These are phyloP conservation scores for Amphipoea lucens DNA, from an alignment of 2,888 invertebrate species.

Conservation along the genomic window DNA sequence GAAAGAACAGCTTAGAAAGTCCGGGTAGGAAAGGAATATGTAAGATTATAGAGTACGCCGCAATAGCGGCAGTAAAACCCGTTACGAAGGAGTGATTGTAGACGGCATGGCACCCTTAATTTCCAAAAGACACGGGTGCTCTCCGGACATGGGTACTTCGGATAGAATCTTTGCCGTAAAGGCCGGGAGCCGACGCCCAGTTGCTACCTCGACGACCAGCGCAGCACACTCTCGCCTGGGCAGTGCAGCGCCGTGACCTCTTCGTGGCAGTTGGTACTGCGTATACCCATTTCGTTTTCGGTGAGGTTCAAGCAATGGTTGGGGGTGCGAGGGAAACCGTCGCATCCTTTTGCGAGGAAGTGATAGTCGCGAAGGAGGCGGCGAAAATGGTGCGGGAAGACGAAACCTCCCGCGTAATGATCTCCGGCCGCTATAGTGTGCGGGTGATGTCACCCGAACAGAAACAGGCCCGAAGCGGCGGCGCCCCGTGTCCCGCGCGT, in stretches of 20 bases:
- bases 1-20: neutral
- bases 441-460: no score
- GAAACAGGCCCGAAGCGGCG: no score
- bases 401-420: no score
- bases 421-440: no score
- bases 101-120: neutral
- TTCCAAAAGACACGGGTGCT: neutral
- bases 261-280: neutral
- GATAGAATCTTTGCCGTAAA: neutral
- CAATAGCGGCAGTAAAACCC: neutral
- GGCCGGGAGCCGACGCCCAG: neutral
- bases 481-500: no score
- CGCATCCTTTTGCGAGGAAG: neutral
- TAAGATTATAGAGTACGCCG: neutral
- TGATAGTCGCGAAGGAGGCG: no score
- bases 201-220: neutral
- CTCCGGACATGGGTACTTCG: neutral
- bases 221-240: neutral
- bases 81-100: neutral
- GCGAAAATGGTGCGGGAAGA: no score
- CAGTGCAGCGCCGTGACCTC: neutral
- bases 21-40: neutral
- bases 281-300: neutral
- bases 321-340: neutral
- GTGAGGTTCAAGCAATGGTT: neutral